These are phyloP conservation scores for Ivindomyrus marchei DNA, from an alignment of 2,113 vertebrate species.

Conservation along the genomic window DNA sequence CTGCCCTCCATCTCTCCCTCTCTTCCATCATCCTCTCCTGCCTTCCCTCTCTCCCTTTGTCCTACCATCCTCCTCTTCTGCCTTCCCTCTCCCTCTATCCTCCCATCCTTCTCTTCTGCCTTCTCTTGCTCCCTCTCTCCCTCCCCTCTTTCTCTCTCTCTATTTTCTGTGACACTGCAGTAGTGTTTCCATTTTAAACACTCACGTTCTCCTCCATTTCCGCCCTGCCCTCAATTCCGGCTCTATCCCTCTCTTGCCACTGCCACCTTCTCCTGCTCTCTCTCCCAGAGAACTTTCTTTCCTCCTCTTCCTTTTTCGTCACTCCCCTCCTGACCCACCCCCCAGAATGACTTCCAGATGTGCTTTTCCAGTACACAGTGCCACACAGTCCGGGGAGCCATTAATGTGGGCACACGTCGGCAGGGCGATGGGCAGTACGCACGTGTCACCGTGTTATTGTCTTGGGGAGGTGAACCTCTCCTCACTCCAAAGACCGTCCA, in stretches of 20 bases:
- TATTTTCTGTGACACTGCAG: not conserved
- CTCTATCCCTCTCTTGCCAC: not conserved
- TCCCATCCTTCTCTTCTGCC: not conserved
- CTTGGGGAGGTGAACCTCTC: not conserved
- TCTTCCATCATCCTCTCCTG: not conserved
- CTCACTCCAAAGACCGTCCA: too few species aligned
- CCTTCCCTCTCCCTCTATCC: not conserved
- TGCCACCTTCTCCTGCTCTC: conserved; percentile 1
- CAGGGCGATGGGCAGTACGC: not conserved
- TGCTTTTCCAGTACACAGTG: not conserved
- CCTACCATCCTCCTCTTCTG: not conserved
- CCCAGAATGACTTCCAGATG: conserved; percentile 12
- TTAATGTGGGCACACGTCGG: not conserved
- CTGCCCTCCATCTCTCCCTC: too few species aligned
- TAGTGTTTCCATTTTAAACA: conserved; percentile 1
- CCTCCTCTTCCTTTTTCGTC: not conserved
- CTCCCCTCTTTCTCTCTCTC: not conserved
- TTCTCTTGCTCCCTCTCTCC: not conserved
- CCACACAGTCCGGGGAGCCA: not conserved
- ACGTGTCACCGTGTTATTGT: not conserved
- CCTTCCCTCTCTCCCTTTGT: not conserved
- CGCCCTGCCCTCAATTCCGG: not conserved
- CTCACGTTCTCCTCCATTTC: conserved; percentile 1
- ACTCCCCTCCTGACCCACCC: not conserved
- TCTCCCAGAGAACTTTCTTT: not conserved